A percentile compares a stretch with the other conserved stretches of the same genome.
Evolutionary conservation across 2,113 vertebrate species (phyloP).

Genomic region (Nerophis ophidion): DNA sequence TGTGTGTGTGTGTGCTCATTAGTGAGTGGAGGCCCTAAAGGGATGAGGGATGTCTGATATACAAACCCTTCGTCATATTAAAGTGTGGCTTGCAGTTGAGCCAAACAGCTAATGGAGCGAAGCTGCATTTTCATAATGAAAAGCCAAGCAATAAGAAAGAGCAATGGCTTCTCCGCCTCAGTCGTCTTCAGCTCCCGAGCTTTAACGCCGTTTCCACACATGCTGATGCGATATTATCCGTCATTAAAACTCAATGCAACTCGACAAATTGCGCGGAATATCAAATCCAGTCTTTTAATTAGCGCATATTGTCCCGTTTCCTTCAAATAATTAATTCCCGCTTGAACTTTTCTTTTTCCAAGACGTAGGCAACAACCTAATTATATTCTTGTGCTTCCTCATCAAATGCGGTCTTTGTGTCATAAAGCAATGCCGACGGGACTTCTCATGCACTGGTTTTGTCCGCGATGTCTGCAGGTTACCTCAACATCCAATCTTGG

Average conservation of each 20-base stretch:
- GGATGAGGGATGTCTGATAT: constrained; percentile 55
- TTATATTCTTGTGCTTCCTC: background rate
- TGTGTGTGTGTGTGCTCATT: constrained; percentile 45
- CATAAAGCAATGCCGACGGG: background rate
- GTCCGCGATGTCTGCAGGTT: constrained; percentile 71
- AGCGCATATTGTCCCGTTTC: constrained; percentile 42
- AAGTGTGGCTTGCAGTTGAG: constrained; percentile 55
- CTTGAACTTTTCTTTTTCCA: constrained; percentile 27
- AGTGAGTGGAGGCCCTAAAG: constrained; percentile 50
- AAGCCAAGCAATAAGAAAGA: constrained; percentile 68
- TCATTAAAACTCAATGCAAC: constrained; percentile 58
- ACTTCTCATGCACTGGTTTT: background rate
- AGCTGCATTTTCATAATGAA: constrained; percentile 73
- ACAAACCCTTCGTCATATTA: constrained; percentile 67
- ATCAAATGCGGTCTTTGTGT: constrained; percentile 1
- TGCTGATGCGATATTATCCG: constrained; percentile 50
- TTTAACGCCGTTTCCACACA: constrained; percentile 50
- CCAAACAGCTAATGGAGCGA: constrained; percentile 73
- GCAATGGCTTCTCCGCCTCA: constrained; percentile 49
- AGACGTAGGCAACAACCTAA: background rate
- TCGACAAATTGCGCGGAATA: constrained; percentile 48
- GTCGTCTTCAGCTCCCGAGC: constrained; percentile 36
- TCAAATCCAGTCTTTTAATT: constrained; percentile 60
- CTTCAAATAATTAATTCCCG: constrained; percentile 23
- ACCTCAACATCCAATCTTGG: constrained; percentile 96